These are phyloP conservation scores for Alaudala cheleensis DNA, from an alignment of 2,113 vertebrate species.

Conservation along the genomic window DNA sequence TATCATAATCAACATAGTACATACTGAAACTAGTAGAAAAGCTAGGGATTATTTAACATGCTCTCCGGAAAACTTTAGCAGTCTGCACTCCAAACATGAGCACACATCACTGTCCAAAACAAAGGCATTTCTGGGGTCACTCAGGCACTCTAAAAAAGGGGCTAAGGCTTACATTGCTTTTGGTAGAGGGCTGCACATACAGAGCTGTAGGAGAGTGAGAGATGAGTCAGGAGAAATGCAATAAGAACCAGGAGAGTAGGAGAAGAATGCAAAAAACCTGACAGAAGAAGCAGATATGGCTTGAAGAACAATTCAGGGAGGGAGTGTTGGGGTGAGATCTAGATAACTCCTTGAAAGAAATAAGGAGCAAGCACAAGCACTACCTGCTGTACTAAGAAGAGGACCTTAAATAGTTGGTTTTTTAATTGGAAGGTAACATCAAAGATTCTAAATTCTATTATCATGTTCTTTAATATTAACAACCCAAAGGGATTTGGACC, in stretches of 20 bases:
- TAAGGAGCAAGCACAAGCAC: neutral
- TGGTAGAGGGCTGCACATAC: neutral
- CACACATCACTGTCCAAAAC: neutral
- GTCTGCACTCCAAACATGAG: neutral
- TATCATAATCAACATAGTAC: neutral
- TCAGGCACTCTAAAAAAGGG: neutral
- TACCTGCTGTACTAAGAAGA: neutral
- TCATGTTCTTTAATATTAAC: neutral
- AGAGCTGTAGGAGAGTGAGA: neutral
- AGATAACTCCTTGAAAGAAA: neutral
- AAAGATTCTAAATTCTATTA: neutral
- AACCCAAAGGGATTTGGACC: neutral
- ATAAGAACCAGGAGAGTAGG: neutral
- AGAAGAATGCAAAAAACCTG: neutral
- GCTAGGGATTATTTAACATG: neutral
- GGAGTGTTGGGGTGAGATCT: neutral
- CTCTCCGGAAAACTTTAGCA: neutral
- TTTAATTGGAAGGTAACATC: neutral
- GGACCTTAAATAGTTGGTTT: neutral
- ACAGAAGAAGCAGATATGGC: neutral
- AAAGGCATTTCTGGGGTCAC: neutral
- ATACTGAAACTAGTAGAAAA: neutral
- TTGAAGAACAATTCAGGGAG: neutral
- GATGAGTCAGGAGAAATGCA: neutral
- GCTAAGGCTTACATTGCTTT: neutral